These are phyloP conservation scores for Monochamus alternatus DNA, from an alignment of 2,888 invertebrate species.

Conservation along the genomic window DNA sequence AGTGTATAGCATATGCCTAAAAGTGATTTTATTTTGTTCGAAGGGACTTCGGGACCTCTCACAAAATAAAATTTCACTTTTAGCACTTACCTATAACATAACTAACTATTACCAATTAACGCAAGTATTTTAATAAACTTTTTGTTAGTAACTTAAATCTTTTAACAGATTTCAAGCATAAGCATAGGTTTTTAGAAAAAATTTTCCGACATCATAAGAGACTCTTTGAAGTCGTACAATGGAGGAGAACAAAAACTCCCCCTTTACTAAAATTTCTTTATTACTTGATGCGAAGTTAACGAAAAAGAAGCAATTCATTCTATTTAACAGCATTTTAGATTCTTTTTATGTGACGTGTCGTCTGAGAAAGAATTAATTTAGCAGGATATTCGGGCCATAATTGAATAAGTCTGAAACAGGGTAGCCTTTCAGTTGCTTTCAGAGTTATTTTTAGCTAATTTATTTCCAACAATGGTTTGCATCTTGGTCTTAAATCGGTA, in stretches of 20 bases:
- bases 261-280: constrained; percentile 4
- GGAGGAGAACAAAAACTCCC: neutral
- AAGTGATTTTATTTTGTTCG: too few species aligned
- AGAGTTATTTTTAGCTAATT: neutral
- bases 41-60: too few species aligned
- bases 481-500: neutral
- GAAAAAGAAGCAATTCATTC: constrained; percentile 39
- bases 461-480: neutral
- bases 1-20: too few species aligned
- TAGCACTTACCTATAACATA: too few species aligned
- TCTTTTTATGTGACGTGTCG: constrained; percentile 34
- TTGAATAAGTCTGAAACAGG: constrained; percentile 19
- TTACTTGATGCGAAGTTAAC: constrained; percentile 19
- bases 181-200: neutral
- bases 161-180: neutral
- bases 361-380: constrained; percentile 31
- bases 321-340: constrained; percentile 29
- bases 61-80: too few species aligned
- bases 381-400: constrained; percentile 28
- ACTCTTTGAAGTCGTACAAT: neutral
- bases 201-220: neutral
- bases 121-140: neutral
- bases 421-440: constrained; percentile 12
- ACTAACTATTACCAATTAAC: too few species aligned
- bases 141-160: neutral